These are phyloP conservation scores for Alligator sinensis DNA, from an alignment of 2,113 vertebrate species.

Conservation along the genomic window DNA sequence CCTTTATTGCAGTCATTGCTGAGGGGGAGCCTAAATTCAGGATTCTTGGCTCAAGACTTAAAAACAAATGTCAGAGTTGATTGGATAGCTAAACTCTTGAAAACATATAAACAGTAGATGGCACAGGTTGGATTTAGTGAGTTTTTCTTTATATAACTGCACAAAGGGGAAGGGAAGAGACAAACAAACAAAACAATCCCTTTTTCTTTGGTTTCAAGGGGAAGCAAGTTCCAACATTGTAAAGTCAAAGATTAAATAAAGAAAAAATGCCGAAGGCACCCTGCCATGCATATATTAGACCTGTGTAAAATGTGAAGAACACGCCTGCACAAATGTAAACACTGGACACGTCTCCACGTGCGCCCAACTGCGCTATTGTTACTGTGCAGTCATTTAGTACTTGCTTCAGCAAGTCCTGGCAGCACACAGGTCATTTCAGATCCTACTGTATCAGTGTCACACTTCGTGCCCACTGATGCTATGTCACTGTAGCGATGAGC, in stretches of 20 bases:
- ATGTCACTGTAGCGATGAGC: no score
- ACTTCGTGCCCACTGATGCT: no score
- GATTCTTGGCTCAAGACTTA: not conserved
- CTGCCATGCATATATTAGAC: conserved; percentile 10
- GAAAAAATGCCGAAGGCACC: conserved; percentile 12
- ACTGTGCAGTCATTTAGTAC: no score
- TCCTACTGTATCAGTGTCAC: no score
- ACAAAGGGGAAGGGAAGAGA: conserved; percentile 10
- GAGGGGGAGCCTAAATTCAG: not conserved
- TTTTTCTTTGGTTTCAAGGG: not conserved
- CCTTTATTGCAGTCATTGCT: not conserved
- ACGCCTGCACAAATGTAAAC: not conserved
- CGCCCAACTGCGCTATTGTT: no score
- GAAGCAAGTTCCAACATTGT: conserved; percentile 47
- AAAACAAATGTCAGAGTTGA: not conserved
- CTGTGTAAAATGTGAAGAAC: not conserved
- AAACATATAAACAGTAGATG: not conserved
- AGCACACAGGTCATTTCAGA: no score
- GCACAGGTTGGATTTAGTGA: not conserved
- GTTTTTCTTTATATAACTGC: conserved; percentile 18
- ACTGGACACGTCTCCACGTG: not conserved
- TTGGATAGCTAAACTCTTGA: not conserved
- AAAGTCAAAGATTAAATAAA: conserved; percentile 52
- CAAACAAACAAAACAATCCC: not conserved
- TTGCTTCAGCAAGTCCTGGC: no score